Base-by-base conservation (phyloP, 2,797 vertebrate species). In the Ceryle rudis region DNA sequence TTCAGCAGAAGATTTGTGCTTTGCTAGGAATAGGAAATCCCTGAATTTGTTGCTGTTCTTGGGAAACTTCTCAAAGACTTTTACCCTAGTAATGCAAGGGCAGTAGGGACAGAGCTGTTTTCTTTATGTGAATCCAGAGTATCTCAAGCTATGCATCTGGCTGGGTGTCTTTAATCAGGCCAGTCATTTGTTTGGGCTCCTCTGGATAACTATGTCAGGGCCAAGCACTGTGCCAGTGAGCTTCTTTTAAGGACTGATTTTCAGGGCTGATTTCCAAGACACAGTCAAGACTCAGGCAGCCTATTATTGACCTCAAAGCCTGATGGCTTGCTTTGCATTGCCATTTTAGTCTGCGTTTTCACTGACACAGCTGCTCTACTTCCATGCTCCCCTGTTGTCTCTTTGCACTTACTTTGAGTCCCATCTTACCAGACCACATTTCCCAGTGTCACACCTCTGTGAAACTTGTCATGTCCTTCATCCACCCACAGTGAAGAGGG, bases 181-280 rank as follows among this genome's bases (percentile, higher is more conserved):
- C 51, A 71, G 58, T 74, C 47, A 69, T 88, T 90, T 86, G 15
- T 90, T 84, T 6, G 4, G 46, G 42, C 58, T 93, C 41, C 79
- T n/a, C 21, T 52, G 86, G 81, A 55, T 75, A 83, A 26, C 57
- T 73, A 25, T 86, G 49, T 81, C 29, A 57, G 60, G 75, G 90
- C 74, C 64, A 74, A 95, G 47, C 74, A 67, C 28, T 47, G 26
- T 90, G 62, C 47, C 90, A 89, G 41, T 54, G 55, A 92, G 60
- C 64, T 91, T 94, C 85, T 79, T 92, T 92, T 89, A 92, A 77
- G 28, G 65, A 58, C 82, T 86, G 80, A 78, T 86, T 92, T 91
- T 88, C 80, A 52, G 22, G 35, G 28, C 25, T 37, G 46, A 69
- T 37, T 89, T 84, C 85, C 66, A 37, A 51, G 35, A 29, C 51